Conservation (phyloP, 1,140 invertebrate species). For the Trinorchestia longiramus region DNA sequence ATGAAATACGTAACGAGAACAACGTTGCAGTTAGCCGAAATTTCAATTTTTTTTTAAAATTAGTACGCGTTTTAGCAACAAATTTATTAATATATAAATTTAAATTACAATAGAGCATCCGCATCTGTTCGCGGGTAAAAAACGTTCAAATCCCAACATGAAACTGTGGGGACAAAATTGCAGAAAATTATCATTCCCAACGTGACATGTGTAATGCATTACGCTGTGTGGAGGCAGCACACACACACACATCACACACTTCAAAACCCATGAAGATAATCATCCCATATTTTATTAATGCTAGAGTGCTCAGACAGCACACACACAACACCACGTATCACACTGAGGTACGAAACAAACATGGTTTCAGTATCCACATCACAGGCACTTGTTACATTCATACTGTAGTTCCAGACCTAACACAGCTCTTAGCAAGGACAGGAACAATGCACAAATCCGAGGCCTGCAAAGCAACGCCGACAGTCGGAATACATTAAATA, state of each 20-base stretch:
- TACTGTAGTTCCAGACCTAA: no score
- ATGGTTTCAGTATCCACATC: no score
- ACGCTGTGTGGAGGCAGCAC: background rate
- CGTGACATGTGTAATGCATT: background rate
- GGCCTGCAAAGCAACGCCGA: no score
- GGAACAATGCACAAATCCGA: no score
- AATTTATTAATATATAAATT: background rate
- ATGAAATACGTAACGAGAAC: background rate
- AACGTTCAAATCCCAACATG: background rate
- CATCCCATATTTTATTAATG: no score
- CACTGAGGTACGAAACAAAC: no score
- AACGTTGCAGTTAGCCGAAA: background rate
- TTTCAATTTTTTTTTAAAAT: background rate
- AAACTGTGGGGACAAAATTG: background rate
- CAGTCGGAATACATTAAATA: no score
- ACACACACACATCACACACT: no score
- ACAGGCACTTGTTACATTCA: no score
- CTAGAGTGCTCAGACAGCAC: background rate
- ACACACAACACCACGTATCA: background rate
- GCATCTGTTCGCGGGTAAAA: background rate
- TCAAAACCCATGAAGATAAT: no score
- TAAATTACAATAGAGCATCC: background rate
- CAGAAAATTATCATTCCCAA: background rate
- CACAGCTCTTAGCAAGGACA: no score
- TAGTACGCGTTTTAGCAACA: background rate